phyloP scores from a whole-genome alignment of 1,140 invertebrate species.

The Scaptomyza pallida region DNA sequence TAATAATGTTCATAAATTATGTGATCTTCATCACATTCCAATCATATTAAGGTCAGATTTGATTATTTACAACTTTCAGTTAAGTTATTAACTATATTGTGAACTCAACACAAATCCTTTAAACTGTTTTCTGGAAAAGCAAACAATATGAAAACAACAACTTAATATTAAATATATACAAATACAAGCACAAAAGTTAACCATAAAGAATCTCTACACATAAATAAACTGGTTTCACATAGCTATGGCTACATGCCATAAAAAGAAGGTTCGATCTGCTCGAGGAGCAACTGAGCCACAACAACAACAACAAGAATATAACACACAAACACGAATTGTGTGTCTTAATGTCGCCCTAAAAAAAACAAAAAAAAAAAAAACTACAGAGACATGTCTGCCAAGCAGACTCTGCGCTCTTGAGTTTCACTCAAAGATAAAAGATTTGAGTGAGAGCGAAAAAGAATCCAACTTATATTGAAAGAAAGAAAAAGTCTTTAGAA shows the following conservation, averaged over 20 bases:
- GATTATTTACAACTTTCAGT: no score
- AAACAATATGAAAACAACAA: conserved; percentile 27
- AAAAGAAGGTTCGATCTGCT: conserved; percentile 53
- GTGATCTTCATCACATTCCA: not conserved
- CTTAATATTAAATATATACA: conserved; percentile 49
- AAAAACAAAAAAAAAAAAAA: conserved; percentile 29
- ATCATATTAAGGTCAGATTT: no score
- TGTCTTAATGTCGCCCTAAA: conserved; percentile 49
- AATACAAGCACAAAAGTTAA: conserved; percentile 52
- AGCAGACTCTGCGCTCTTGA: conserved; percentile 18
- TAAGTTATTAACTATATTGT: no score
- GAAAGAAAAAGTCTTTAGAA: conserved; percentile 81
- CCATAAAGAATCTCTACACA: conserved; percentile 78
- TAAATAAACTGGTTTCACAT: conserved; percentile 49
- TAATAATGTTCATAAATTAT: not conserved
- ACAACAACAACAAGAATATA: conserved; percentile 27
- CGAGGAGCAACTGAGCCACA: conserved; percentile 1
- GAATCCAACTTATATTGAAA: conserved; percentile 60
- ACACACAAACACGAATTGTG: conserved; percentile 48
- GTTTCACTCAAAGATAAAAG: conserved; percentile 35
- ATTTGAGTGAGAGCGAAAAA: conserved; percentile 51
- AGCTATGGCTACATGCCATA: conserved; percentile 37
- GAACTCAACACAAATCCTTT: conserved; percentile 73
- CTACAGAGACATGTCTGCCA: conserved; percentile 7
- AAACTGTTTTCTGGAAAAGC: conserved; percentile 65